Base-by-base conservation (phyloP, 2,888 invertebrate genomes). In the Stenurella melanura region DNA sequence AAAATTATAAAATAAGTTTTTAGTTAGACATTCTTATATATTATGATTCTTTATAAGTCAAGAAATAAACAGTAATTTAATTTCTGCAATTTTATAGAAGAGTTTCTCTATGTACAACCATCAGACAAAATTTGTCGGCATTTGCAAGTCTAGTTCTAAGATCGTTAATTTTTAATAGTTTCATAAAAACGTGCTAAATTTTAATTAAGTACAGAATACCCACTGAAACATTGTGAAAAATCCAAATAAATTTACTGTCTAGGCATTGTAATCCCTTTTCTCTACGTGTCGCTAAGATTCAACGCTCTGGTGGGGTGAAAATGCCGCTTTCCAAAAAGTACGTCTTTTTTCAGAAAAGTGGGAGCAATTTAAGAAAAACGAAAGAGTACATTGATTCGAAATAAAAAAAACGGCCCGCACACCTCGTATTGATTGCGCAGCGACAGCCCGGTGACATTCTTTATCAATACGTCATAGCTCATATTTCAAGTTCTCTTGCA, bases 381-480 rank as follows among this genome's bases (percentile, higher is more conserved):
- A 83, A 82, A 76, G 82, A 81, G 81, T 80, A 80, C 83, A 82
- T 82, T 77, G 81, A 84, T 77, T 84, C 76, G 83, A 81, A 86
- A 86, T 82, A 85, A 76, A 77, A 72, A 34, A 78, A 84, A 79
- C 80, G 75, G 85, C 86, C 86, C 87, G 86, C 86, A 87, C 87
- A 88, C 87, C 87, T 87, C 85, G 88, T 90, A 90, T 90, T 89
- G 90, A 90, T 90, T 91, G 90, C 90, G 90, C 90, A 90, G 90
- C 90, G 92, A 93, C 93, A 92, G 92, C 92, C 92, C 92, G 91
- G 92, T 92, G 92, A 93, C 93, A 93, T 92, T 92, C 91, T 92
- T 90, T 92, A 92, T 92, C 92, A 92, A 91, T 91, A 90, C 91
- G 90, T 90, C 90, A 90, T 88, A 89, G 89, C 89, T 90, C 89